A percentile compares a stretch with the other conserved stretches of the same genome.
phyloP scores from a whole-genome alignment of 1,140 invertebrate genomes.

The Drosophila ficusphila region DNA sequence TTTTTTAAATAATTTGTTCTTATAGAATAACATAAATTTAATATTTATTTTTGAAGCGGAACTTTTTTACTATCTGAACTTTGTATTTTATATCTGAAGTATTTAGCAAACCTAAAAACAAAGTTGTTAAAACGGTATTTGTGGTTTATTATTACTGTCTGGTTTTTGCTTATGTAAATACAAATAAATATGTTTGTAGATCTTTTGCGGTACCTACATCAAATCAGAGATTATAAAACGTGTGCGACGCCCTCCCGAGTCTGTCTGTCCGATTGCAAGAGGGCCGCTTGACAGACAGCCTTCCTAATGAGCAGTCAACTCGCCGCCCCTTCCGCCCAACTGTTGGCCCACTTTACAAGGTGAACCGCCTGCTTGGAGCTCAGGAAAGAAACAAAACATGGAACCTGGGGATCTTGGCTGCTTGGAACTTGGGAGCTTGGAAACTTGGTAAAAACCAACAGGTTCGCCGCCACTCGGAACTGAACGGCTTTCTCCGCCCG shows the following conservation, averaged over 20 bases:
- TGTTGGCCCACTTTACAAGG: constrained; percentile 65
- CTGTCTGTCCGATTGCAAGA: constrained; percentile 31
- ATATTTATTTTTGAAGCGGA: too few relatives aligned
- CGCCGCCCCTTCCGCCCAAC: constrained; percentile 38
- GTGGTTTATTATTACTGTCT: too few relatives aligned
- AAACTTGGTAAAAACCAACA: constrained; percentile 36
- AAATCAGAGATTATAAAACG: constrained; percentile 52
- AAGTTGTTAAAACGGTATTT: too few relatives aligned
- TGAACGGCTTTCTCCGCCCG: constrained; percentile 62
- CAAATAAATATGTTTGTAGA: too few relatives aligned
- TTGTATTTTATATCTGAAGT: too few relatives aligned
- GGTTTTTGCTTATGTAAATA: too few relatives aligned
- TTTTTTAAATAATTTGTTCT: too few relatives aligned
- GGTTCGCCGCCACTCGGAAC: constrained; percentile 24
- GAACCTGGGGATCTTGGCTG: constrained; percentile 16
- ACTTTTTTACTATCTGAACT: too few relatives aligned
- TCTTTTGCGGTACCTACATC: neutral
- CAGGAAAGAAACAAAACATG: neutral
- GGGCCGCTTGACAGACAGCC: constrained; percentile 52
- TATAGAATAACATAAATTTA: too few relatives aligned
- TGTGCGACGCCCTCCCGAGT: constrained; percentile 33
- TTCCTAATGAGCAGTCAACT: constrained; percentile 71
- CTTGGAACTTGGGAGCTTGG: constrained; percentile 25
- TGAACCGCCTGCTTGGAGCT: constrained; percentile 38
- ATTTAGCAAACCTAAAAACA: too few relatives aligned